Evolutionary conservation across 2,888 invertebrate genomes (phyloP).

Genomic region (Petrolisthes manimaculis): DNA sequence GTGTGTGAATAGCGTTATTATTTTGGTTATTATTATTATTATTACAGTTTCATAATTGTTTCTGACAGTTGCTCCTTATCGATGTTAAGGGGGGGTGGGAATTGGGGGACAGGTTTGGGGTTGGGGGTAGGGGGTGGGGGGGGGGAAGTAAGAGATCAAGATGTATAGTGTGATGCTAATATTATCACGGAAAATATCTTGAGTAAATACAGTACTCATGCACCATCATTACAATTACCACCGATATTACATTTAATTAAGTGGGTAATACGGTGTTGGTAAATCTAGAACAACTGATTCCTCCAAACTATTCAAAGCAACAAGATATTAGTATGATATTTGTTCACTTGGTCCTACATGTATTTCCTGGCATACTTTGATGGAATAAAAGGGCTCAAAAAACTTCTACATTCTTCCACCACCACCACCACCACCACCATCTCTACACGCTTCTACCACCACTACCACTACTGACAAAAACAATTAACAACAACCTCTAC

Average conservation of each 20-base stretch:
- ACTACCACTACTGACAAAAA: neutral
- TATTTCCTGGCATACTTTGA: neutral
- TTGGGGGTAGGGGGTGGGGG: neutral
- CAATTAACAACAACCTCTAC: neutral
- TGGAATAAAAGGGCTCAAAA: neutral
- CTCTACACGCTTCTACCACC: neutral
- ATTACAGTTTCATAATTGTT: too few relatives aligned
- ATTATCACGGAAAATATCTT: too few relatives aligned
- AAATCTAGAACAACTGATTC: too few relatives aligned
- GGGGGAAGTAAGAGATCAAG: neutral
- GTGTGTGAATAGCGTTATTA: neutral
- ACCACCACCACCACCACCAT: conserved; percentile 4
- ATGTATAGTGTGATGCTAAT: neutral
- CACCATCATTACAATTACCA: too few relatives aligned
- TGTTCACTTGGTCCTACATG: neutral
- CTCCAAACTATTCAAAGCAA: too few relatives aligned
- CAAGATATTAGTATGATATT: too few relatives aligned
- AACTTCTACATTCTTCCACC: neutral
- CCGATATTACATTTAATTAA: too few relatives aligned
- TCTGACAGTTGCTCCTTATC: too few relatives aligned
- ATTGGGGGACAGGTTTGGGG: neutral
- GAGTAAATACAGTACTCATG: too few relatives aligned
- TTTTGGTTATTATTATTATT: too few relatives aligned
- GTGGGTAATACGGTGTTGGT: too few relatives aligned
- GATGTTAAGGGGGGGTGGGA: neutral